Conservation (phyloP, 1,140 invertebrate species). For the Drosophila bifasciata region DNA sequence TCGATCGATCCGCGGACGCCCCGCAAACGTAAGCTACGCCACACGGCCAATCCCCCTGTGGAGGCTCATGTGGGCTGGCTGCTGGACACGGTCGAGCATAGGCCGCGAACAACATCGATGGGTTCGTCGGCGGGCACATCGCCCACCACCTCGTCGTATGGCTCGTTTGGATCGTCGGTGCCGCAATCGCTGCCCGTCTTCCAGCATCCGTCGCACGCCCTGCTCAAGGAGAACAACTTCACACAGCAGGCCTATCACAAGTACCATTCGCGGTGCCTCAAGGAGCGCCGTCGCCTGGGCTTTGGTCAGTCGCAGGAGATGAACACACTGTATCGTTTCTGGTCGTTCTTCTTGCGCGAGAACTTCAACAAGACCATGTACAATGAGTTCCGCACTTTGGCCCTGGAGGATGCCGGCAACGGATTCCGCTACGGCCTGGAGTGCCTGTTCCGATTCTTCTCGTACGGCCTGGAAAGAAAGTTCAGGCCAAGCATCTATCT, state of each 20-base stretch:
- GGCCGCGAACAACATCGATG: slow-evolving; percentile 89
- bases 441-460: slow-evolving; percentile 99
- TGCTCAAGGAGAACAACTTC: slow-evolving; percentile 98
- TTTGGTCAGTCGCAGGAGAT: slow-evolving; percentile 97
- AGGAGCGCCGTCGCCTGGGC: slow-evolving; percentile 96
- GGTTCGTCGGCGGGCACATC: slow-evolving; percentile 90
- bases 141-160: slow-evolving; percentile 90
- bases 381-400: slow-evolving; percentile 94
- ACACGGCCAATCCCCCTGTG: slow-evolving; percentile 95
- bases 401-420: slow-evolving; percentile 95
- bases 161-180: slow-evolving; percentile 90
- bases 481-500: slow-evolving; percentile 96
- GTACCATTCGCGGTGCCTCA: slow-evolving; percentile 95
- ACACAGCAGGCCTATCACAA: slow-evolving; percentile 98
- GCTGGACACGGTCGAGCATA: slow-evolving; percentile 94
- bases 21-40: slow-evolving; percentile 95
- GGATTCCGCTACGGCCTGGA: slow-evolving; percentile 97
- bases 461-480: slow-evolving; percentile 98
- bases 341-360: slow-evolving; percentile 99
- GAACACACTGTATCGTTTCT: slow-evolving; percentile 99
- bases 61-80: slow-evolving; percentile 99
- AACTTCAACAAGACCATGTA: slow-evolving; percentile 99
- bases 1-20: slow-evolving; percentile 87
- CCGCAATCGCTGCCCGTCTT: slow-evolving; percentile 94
- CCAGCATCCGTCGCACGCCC: slow-evolving; percentile 97